A percentile compares a stretch with the other conserved stretches of the same genome.
These are phyloP conservation scores for Gymnothorax javanicus DNA, from an alignment of 2,797 vertebrate genomes.

Conservation along the genomic window DNA sequence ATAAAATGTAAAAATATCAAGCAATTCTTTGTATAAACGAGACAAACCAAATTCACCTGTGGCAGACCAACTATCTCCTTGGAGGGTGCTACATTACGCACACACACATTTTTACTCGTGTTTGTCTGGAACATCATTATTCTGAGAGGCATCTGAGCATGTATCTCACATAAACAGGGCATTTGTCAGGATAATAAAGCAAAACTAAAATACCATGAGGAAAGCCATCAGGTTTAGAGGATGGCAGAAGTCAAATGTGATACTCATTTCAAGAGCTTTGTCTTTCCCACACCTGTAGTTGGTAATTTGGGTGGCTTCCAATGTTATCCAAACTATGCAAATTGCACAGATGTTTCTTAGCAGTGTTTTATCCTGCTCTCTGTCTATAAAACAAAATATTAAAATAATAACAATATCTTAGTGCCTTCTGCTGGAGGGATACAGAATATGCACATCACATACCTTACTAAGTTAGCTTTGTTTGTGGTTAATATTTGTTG, in stretches of 20 bases:
- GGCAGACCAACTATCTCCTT: slow-evolving; percentile 1
- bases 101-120: background rate
- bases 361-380: background rate
- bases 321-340: background rate
- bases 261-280: background rate
- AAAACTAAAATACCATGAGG: background rate
- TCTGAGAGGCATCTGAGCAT: background rate
- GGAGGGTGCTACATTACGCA: background rate
- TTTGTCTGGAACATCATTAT: background rate
- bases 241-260: background rate
- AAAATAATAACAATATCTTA: background rate
- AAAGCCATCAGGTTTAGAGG: background rate
- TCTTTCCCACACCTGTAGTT: background rate
- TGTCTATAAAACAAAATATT: background rate
- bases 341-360: background rate
- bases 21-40: background rate
- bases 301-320: background rate
- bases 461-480: background rate
- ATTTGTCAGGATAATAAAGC: background rate
- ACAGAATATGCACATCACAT: background rate
- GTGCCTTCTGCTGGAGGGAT: background rate
- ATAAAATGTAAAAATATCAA: slow-evolving; percentile 23
- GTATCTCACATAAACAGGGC: background rate
- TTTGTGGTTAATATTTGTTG: background rate
- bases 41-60: slow-evolving; percentile 3